Evolutionary conservation across 2,888 invertebrate genomes (phyloP).

Genomic region (Clitarchus hookeri): DNA sequence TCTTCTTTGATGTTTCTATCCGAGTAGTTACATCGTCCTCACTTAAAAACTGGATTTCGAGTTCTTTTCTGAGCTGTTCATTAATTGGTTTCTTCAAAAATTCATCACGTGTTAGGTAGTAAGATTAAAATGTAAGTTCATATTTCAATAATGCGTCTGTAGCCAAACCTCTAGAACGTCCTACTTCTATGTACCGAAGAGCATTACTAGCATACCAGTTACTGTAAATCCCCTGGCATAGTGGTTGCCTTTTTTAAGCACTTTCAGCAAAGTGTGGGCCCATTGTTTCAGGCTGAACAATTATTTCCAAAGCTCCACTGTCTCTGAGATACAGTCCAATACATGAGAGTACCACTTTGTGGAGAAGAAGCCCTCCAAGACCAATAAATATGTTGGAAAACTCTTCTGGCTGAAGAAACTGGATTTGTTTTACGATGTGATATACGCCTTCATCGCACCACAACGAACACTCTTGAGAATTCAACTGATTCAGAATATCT

Average conservation of each 20-base stretch:
- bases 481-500: neutral
- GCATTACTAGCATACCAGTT: neutral
- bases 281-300: neutral
- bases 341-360: neutral
- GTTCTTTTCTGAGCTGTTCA: too few relatives aligned
- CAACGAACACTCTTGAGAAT: neutral
- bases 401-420: neutral
- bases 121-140: too few relatives aligned
- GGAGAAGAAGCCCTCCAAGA: neutral
- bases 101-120: too few relatives aligned
- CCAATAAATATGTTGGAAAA: conserved; percentile 4
- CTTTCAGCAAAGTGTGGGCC: neutral
- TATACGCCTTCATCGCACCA: neutral
- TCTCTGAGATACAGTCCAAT: too few relatives aligned
- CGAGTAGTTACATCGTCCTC: too few relatives aligned
- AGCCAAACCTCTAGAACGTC: too few relatives aligned
- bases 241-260: neutral
- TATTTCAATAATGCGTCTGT: too few relatives aligned
- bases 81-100: too few relatives aligned
- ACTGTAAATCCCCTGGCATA: neutral
- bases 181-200: too few relatives aligned
- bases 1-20: too few relatives aligned
- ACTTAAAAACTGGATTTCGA: too few relatives aligned
- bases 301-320: neutral
- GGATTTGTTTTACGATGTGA: neutral